phyloP scores from a whole-genome alignment of 2,113 vertebrate species.

The Plotosus lineatus region DNA sequence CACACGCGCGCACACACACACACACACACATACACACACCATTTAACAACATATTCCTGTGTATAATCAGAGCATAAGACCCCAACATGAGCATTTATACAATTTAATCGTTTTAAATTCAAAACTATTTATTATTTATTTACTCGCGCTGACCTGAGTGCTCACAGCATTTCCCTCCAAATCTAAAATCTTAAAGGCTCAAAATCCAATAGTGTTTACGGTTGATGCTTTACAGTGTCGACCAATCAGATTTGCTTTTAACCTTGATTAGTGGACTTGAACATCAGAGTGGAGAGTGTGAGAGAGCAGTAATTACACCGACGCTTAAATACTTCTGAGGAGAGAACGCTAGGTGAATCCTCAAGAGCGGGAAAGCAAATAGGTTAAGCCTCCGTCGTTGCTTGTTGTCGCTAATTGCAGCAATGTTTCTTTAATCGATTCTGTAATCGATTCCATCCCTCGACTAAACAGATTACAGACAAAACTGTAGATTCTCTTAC shows the following conservation, averaged over 20 bases:
- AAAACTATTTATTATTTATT: neutral
- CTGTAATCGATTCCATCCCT: neutral
- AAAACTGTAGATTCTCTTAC: neutral
- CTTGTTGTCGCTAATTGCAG: neutral
- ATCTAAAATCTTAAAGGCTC: neutral
- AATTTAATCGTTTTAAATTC: neutral
- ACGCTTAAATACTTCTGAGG: neutral
- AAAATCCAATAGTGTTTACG: constrained; percentile 14
- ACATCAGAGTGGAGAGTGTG: neutral
- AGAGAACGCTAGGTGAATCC: neutral
- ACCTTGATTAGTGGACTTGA: constrained; percentile 33
- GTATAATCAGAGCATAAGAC: neutral
- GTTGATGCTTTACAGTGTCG: neutral
- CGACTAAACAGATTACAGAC: neutral
- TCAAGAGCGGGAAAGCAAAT: neutral
- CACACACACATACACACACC: too few species aligned
- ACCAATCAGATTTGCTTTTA: constrained; percentile 30
- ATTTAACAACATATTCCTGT: neutral
- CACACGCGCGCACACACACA: neutral
- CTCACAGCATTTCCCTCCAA: neutral
- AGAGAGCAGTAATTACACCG: neutral
- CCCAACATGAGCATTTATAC: neutral
- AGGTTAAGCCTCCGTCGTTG: neutral
- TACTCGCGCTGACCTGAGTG: neutral
- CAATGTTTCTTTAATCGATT: neutral